Evolutionary conservation across 1,140 invertebrate genomes (phyloP).

Genomic region (Musca domestica): DNA sequence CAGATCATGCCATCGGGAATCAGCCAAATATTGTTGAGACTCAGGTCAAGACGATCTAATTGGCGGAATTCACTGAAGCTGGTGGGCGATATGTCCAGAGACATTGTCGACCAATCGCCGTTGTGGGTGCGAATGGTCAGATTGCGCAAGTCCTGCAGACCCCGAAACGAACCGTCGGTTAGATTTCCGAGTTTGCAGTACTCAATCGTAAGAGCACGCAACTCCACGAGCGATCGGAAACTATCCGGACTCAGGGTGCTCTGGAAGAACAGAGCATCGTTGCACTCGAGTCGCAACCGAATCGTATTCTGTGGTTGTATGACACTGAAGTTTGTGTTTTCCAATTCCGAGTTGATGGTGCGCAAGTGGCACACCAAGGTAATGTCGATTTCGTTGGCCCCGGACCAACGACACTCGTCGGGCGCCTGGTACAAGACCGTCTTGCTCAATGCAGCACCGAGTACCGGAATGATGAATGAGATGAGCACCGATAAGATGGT

Average conservation of each 20-base stretch:
- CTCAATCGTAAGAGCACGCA: conserved; percentile 81
- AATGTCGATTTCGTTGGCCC: conserved; percentile 66
- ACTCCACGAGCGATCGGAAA: conserved; percentile 77
- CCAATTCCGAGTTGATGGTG: conserved; percentile 84
- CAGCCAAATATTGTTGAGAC: conserved; percentile 83
- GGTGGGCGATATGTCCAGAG: conserved; percentile 71
- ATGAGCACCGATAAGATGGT: conserved; percentile 56
- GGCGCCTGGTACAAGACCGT: conserved; percentile 75
- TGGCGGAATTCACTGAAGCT: conserved; percentile 72
- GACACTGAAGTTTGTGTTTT: conserved; percentile 86
- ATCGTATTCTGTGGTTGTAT: conserved; percentile 86
- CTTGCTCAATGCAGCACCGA: conserved; percentile 68
- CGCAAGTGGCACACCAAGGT: conserved; percentile 75
- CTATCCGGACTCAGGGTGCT: conserved; percentile 81
- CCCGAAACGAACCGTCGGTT: conserved; percentile 78
- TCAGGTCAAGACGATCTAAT: conserved; percentile 77
- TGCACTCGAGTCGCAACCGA: conserved; percentile 76
- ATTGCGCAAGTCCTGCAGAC: conserved; percentile 76
- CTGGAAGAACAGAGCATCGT: conserved; percentile 80
- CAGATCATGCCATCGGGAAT: conserved; percentile 82
- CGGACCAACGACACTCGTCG: conserved; percentile 81
- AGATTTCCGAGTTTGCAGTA: conserved; percentile 88
- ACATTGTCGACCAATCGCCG: conserved; percentile 83
- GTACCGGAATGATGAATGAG: conserved; percentile 66
- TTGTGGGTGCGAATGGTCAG: conserved; percentile 85